Evolutionary conservation across 2,888 invertebrate species (phyloP).

Genomic region (Artemia sinica): DNA sequence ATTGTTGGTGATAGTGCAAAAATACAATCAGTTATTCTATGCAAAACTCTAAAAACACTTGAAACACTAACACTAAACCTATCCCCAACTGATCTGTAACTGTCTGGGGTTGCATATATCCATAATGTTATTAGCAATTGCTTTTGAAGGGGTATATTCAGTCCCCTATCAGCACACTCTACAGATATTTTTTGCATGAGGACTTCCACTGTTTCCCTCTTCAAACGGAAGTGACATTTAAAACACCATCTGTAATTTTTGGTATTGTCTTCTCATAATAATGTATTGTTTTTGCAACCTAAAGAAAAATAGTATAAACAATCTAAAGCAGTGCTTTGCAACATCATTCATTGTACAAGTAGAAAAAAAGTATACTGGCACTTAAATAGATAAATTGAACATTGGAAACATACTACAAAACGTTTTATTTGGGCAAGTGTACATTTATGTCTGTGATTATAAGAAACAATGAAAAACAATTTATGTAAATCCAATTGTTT

Average conservation of each 20-base stretch:
- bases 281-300: not conserved
- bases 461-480: too few relatives aligned
- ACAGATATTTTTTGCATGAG: not conserved
- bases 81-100: conserved; percentile 16
- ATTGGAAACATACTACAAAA: too few relatives aligned
- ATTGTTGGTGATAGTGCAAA: not conserved
- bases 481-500: too few relatives aligned
- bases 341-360: too few relatives aligned
- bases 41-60: conserved; percentile 13
- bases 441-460: too few relatives aligned
- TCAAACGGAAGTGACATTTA: not conserved
- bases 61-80: conserved; percentile 12
- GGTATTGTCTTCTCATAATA: not conserved
- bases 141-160: not conserved
- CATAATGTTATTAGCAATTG: conserved; percentile 14
- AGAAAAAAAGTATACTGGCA: too few relatives aligned
- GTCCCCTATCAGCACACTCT: not conserved
- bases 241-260: not conserved
- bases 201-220: not conserved
- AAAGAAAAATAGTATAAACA: too few relatives aligned
- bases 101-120: not conserved
- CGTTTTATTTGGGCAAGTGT: too few relatives aligned
- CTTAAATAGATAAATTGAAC: too few relatives aligned
- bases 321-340: too few relatives aligned
- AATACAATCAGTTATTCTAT: not conserved